A percentile compares a stretch with the other conserved stretches of the same genome.
phyloP scores from a whole-genome alignment of 2,888 invertebrate species.

The Pseudococcus viburni region DNA sequence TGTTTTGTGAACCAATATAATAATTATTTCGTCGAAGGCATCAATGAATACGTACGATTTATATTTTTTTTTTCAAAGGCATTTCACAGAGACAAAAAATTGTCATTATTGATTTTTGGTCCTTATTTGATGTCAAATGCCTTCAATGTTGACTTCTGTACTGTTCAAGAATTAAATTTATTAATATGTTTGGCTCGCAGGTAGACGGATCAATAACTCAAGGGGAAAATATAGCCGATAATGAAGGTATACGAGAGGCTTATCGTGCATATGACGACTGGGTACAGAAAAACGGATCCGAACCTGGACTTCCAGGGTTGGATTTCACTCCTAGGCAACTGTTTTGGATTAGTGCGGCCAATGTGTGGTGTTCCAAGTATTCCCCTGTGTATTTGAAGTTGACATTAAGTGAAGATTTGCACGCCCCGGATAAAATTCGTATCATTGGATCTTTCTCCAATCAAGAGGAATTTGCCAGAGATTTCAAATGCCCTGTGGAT shows the following conservation, averaged over 20 bases:
- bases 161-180: no score
- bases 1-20: conserved; percentile 53
- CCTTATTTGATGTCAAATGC: no score
- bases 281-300: conserved; percentile 78
- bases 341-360: conserved; percentile 87
- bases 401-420: conserved; percentile 74
- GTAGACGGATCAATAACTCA: conserved; percentile 71
- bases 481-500: conserved; percentile 76
- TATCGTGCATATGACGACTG: conserved; percentile 86
- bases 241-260: conserved; percentile 91
- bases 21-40: conserved; percentile 13
- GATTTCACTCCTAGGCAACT: conserved; percentile 78
- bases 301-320: conserved; percentile 80
- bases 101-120: no score
- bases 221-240: conserved; percentile 88
- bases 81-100: no score
- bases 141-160: no score
- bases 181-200: neutral
- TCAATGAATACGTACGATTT: neutral
- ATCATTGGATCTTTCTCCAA: conserved; percentile 77
- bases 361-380: conserved; percentile 89
- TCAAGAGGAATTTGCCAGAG: conserved; percentile 75
- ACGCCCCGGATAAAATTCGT: conserved; percentile 74
- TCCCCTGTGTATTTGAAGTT: conserved; percentile 79
- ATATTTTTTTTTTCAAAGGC: no score